phyloP scores from a whole-genome alignment of 2,113 vertebrate species.

The Canis aureus region DNA sequence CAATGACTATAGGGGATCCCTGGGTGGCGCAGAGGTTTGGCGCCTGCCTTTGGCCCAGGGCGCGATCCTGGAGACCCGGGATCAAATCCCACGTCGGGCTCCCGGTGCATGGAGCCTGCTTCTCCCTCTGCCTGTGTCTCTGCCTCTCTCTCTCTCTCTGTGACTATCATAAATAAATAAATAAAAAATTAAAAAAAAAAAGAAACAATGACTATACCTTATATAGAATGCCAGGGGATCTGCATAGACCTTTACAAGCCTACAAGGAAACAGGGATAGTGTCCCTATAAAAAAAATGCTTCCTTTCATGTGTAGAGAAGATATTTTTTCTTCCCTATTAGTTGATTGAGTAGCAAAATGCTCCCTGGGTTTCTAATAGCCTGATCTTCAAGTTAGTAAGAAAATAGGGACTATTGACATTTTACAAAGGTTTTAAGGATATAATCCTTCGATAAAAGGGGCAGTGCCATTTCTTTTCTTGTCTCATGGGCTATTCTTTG shows the following conservation, averaged over 20 bases:
- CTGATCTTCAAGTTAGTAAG: neutral
- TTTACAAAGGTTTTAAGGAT: slow-evolving; percentile 4
- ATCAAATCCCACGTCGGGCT: too few relatives aligned
- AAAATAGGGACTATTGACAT: neutral
- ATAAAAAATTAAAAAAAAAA: too few relatives aligned
- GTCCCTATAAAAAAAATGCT: neutral
- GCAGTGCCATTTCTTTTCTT: neutral
- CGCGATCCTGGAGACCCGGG: too few relatives aligned
- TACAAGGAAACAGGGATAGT: neutral
- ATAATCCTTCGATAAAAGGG: neutral
- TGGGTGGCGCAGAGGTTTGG: too few relatives aligned
- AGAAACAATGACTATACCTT: neutral
- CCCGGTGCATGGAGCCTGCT: too few relatives aligned
- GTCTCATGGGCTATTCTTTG: neutral
- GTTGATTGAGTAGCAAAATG: neutral
- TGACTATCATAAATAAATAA: too few relatives aligned
- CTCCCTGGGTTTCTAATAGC: neutral
- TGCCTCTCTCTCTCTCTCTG: too few relatives aligned
- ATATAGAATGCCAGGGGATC: neutral
- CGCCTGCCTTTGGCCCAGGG: too few relatives aligned
- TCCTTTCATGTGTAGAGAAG: slow-evolving; percentile 21
- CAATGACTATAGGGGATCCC: neutral
- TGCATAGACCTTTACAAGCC: neutral
- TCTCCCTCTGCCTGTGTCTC: too few relatives aligned
- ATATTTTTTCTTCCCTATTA: neutral